A percentile compares a stretch with the other conserved stretches of the same genome.
These are phyloP conservation scores for Megastigmus dorsalis DNA, from an alignment of 2,888 invertebrate species.

Conservation along the genomic window DNA sequence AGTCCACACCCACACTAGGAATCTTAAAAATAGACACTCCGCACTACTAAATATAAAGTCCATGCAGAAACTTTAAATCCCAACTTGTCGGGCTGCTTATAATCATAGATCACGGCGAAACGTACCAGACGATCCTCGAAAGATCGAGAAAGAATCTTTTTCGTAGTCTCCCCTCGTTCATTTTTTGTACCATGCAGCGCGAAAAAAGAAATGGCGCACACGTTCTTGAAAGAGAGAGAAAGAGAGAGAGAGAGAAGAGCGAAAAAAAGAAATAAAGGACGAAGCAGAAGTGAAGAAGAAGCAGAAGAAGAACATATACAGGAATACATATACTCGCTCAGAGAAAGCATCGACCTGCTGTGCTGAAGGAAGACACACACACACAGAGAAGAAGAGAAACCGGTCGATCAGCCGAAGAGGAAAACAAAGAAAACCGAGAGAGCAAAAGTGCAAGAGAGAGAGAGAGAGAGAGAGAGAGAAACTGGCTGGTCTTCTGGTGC, in stretches of 20 bases:
- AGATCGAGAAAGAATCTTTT: background rate
- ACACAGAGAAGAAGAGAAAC: constrained; percentile 24
- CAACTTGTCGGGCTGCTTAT: background rate
- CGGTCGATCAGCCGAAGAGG: constrained; percentile 35
- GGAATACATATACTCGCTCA: background rate
- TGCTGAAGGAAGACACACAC: background rate
- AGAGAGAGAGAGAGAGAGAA: constrained; percentile 19
- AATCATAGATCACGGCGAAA: background rate
- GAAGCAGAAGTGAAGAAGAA: background rate
- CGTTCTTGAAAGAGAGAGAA: too few species aligned
- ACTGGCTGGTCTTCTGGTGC: background rate
- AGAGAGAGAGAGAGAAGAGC: too few species aligned
- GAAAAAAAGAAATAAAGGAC: background rate
- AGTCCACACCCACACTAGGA: too few species aligned
- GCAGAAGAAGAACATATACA: background rate
- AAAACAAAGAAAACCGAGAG: constrained; percentile 32
- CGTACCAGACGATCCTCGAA: background rate
- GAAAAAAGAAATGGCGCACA: background rate
- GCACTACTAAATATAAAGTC: background rate
- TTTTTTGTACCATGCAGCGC: background rate
- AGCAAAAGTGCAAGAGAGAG: background rate
- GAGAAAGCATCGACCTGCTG: constrained; percentile 14
- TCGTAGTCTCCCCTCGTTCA: background rate
- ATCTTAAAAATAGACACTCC: too few species aligned
- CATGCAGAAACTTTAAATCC: background rate